Percentiles rank a stretch among this genome's conserved stretches.
These are phyloP conservation scores for Drosophila dives DNA, from an alignment of 2,888 invertebrate genomes.

Conservation along the genomic window DNA sequence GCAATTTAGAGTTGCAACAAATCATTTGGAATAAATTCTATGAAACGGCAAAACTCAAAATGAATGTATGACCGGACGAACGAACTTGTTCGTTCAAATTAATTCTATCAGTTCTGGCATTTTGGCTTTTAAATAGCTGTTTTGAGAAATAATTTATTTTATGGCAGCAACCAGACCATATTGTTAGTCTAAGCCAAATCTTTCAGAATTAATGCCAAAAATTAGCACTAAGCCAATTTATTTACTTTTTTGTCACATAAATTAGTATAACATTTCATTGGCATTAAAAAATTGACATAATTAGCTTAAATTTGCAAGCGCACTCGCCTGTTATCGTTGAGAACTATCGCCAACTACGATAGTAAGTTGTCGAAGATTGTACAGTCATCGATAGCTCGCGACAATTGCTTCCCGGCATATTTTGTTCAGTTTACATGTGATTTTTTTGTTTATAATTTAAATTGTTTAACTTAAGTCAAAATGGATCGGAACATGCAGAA, in stretches of 20 bases:
- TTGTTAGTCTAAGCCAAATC: not conserved
- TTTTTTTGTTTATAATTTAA: constrained; percentile 40
- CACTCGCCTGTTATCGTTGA: not conserved
- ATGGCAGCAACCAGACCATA: not conserved
- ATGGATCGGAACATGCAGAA: constrained; percentile 70
- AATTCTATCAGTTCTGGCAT: constrained; percentile 3
- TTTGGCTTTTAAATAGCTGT: not conserved
- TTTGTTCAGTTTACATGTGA: constrained; percentile 52
- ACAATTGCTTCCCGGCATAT: constrained; percentile 36
- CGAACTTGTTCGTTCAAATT: not conserved
- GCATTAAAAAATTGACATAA: not conserved
- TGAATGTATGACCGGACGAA: not conserved
- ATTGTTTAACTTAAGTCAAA: constrained; percentile 6
- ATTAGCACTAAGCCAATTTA: not conserved
- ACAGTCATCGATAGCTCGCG: constrained; percentile 8
- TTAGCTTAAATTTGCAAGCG: not conserved
- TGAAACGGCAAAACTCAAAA: constrained; percentile 12
- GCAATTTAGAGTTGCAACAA: constrained; percentile 32
- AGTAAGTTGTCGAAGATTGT: not conserved
- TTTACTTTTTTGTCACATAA: not conserved
- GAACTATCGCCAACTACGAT: not conserved
- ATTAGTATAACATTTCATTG: not conserved
- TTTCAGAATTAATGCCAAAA: not conserved
- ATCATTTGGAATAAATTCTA: constrained; percentile 3
- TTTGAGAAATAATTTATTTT: not conserved